Evolutionary conservation across 2,888 invertebrate genomes (phyloP).

Genomic region (Habroteleia sp.): DNA sequence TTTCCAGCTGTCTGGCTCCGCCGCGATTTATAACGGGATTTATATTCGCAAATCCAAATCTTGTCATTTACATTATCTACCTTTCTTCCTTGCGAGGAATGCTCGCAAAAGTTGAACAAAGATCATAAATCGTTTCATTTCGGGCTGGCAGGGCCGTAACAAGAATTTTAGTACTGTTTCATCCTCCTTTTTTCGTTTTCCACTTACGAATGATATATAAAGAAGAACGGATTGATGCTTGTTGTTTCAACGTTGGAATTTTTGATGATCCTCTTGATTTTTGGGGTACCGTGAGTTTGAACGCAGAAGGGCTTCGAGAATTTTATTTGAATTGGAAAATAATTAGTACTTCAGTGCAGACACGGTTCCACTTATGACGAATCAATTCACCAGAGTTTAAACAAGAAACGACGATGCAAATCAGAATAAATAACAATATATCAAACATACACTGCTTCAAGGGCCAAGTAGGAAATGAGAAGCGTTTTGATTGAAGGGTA

Average conservation of each 20-base stretch:
- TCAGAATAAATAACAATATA: background rate
- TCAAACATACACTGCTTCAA: background rate
- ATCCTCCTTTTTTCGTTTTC: no score
- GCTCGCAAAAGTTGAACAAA: slow-evolving; percentile 58
- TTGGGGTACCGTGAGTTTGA: no score
- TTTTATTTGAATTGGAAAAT: no score
- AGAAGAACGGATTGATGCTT: no score
- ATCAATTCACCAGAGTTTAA: no score
- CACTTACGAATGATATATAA: no score
- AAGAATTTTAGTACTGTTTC: slow-evolving; percentile 22
- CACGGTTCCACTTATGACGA: no score
- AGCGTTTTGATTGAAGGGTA: slow-evolving; percentile 35
- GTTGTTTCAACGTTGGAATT: no score
- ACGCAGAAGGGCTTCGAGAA: no score
- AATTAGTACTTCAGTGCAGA: no score
- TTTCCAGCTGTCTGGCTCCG: slow-evolving; percentile 60
- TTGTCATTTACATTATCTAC: slow-evolving; percentile 65
- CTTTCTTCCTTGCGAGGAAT: slow-evolving; percentile 45
- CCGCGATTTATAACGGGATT: slow-evolving; percentile 63
- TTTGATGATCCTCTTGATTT: no score
- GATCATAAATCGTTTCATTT: slow-evolving; percentile 62
- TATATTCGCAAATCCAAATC: slow-evolving; percentile 63
- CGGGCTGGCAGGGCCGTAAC: slow-evolving; percentile 35
- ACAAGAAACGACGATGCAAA: no score
- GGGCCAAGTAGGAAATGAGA: slow-evolving; percentile 12